Base-by-base conservation (phyloP, 2,888 invertebrate species). In the Podotricha telesiphe region DNA sequence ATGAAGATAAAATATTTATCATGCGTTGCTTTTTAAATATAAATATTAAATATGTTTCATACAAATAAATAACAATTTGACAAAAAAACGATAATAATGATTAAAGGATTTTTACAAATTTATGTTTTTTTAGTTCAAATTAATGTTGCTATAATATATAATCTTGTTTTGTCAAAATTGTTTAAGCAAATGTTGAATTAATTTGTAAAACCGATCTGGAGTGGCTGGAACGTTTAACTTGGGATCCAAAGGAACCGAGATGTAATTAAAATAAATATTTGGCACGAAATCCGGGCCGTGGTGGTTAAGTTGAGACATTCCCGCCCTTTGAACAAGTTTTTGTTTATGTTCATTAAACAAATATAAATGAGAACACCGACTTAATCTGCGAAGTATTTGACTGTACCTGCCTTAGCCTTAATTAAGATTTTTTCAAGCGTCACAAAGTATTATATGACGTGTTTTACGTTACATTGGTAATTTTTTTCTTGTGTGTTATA, bases 251-350 rank as follows among this genome's bases (percentile, higher is more conserved):
- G 86, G 82, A 85, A 85, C 86, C 81, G 82, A 85, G 87, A 85
- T 86, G 88, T 91, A 91, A 92, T 91, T 92, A 91, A 91, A 91
- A 91, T 91, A 91, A 92, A 91, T 91, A 92, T 91, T 92, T 91
- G 91, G 86, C 88, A 84, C 85, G 82, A 87, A 91, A 91, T 90
- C 89, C 86, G 87, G 89, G 89, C 86, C 85, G 84, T 81, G 80
- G 88, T 81, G 89, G 90, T 90, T 91, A 89, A 87, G 88, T 85
- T 84, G 86, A 88, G 89, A 88, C 89, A 87, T 91, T 89, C 83
- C 83, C 84, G 87, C 88, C 89, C 91, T 91, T 91, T 92, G 91
- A 91, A 86, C 86, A 88, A 91, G 83, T 91, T 89, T 84, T 86
- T 91, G 90, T 92, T 92, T 91, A 86, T 88, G 88, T 91, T 89